These are phyloP conservation scores for Oryzaephilus surinamensis DNA, from an alignment of 1,140 invertebrate species.

Conservation along the genomic window DNA sequence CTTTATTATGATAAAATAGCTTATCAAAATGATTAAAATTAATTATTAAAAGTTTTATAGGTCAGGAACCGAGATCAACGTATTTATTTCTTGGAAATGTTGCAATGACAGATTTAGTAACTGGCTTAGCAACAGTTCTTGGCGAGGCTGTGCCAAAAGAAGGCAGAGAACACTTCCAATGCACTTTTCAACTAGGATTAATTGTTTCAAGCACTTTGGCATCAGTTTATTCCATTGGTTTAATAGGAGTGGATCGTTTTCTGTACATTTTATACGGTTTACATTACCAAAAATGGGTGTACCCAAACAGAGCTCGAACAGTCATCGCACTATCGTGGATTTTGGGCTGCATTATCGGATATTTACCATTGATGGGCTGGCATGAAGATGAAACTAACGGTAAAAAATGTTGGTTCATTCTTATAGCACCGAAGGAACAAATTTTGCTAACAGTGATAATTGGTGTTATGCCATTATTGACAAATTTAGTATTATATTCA, in stretches of 20 bases:
- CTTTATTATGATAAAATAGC: too few relatives aligned
- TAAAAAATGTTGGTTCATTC: conserved; percentile 41
- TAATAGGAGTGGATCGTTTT: conserved; percentile 47
- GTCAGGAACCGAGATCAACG: conserved; percentile 43
- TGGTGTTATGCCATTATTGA: conserved; percentile 41
- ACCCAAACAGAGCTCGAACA: conserved; percentile 39
- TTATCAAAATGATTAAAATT: too few relatives aligned
- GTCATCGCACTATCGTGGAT: conserved; percentile 43
- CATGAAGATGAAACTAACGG: conserved; percentile 37
- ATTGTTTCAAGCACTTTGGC: conserved; percentile 44
- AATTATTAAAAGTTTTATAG: too few relatives aligned
- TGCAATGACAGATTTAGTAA: conserved; percentile 44
- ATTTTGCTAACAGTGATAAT: conserved; percentile 41
- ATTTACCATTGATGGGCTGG: conserved; percentile 44
- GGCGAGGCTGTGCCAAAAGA: conserved; percentile 37
- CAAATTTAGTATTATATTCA: conserved; percentile 42
- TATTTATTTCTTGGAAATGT: conserved; percentile 49
- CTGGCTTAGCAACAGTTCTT: conserved; percentile 42
- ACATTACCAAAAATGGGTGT: conserved; percentile 45
- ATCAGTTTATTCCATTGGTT: conserved; percentile 45
- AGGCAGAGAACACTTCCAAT: conserved; percentile 25
- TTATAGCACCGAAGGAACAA: conserved; percentile 38
- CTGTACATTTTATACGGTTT: conserved; percentile 47
- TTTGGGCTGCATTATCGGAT: conserved; percentile 43
- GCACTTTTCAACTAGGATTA: conserved; percentile 39